Percentiles rank a stretch among this genome's conserved stretches.
Conservation (phyloP, 2,888 invertebrate species). For the Maniola hyperantus region DNA sequence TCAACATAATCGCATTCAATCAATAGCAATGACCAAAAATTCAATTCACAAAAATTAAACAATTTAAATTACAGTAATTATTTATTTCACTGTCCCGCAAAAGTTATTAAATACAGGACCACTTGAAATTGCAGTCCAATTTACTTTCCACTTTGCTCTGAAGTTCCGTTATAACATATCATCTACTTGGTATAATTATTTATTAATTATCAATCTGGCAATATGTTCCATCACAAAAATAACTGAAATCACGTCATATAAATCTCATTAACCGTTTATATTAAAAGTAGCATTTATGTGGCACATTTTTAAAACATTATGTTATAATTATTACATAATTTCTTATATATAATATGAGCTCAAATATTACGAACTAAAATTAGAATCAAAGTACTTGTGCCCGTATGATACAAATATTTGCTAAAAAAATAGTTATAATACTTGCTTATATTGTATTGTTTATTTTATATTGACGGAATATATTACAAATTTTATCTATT, state of each 20-base stretch:
- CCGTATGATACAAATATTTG: conserved; percentile 48
- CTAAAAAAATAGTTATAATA: conserved; percentile 20
- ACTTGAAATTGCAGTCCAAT: too few relatives aligned
- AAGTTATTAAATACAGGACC: background rate
- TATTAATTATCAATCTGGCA: conserved; percentile 23
- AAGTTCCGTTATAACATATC: too few relatives aligned
- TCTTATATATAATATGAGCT: conserved; percentile 49
- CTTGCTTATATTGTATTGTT: conserved; percentile 28
- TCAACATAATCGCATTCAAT: too few relatives aligned
- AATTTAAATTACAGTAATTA: background rate
- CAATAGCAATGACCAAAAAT: too few relatives aligned
- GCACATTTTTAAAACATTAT: conserved; percentile 50
- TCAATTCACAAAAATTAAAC: background rate
- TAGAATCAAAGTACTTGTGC: conserved; percentile 74
- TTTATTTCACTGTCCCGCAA: too few relatives aligned
- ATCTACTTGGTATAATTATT: too few relatives aligned
- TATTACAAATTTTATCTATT: conserved; percentile 13
- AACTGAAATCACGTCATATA: conserved; percentile 29
- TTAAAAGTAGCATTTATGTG: conserved; percentile 46
- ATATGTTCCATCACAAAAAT: conserved; percentile 20
- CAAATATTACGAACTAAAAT: conserved; percentile 42
- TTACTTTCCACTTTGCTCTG: too few relatives aligned
- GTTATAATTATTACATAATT: conserved; percentile 31
- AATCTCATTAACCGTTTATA: conserved; percentile 42
- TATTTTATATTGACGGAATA: conserved; percentile 19